Evolutionary conservation across 2,797 vertebrate species (phyloP), one percentile per base, ranked within the genome.

Genomic region (Ceryle rudis): DNA sequence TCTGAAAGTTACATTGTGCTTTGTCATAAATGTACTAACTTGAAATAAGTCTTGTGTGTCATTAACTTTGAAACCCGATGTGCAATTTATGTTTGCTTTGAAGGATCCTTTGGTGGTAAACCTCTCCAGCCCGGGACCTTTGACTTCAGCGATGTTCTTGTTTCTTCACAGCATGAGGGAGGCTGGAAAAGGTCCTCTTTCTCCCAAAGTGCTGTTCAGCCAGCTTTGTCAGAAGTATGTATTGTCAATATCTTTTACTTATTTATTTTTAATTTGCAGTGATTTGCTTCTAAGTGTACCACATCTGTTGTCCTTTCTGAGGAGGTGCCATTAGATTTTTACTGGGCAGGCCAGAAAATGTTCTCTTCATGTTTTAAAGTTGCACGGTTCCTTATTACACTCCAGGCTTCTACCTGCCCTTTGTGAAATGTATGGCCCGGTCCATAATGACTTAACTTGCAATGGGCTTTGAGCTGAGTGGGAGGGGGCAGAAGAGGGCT

Each of bases 151-250:
- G 81, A 99, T 99, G 99, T 99, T 99, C 97, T 98, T 99, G 95
- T 99, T 99, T 97, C 98, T 99, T 90, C 99, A 99, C 89, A 99
- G 97, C 97, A 99, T 99, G 99, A 99, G 99, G 96, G 99, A 99
- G 86, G 90, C 98, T 44, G 99, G 99, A 49, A 99, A 98, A 98
- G 99, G 99, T 78, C 99, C 99, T 1, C 97, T 99, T 91, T 99
- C 98, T 95, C 99, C 99, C 81, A 99, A 99, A 98, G 97, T 99
- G 79, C 99, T 99, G 81, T 99, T 99, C 97, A 99, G 98, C 97
- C 99, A 99, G 96, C 99, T 99, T 90, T 99, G 99, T 97, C 99
- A 99, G 95, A 99, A 99, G 99, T 99, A 98, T 92, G 99, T 94
- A 84, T 44, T 91, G 69, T 91, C 49, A 16, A 6, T 57, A 75